Evolutionary conservation across 2,888 invertebrate genomes (phyloP), one percentile per base, ranked within the genome.

Genomic region (Troides oblongomaculatus): DNA sequence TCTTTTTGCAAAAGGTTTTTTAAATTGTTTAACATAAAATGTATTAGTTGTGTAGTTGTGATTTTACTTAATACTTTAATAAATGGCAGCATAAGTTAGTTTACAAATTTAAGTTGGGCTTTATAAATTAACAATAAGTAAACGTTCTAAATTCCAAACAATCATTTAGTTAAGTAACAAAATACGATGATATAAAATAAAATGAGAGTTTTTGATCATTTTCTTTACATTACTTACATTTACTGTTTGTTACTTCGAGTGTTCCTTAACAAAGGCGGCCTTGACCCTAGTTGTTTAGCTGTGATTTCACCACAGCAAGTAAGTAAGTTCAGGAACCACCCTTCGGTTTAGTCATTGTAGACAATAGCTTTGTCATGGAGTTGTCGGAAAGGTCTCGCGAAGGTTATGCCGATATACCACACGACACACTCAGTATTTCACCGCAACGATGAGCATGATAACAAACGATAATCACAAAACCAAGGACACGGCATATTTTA

Each of bases 361-460:
- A 91, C 90, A 91, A 92, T 88, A 81, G 88, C 86, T 86, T 85
- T 86, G 90, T 89, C 90, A 90, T 80, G 79, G 74, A 75, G 73
- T 72, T 73, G 72, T 71, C 75, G 73, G 76, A 77, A 81, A 79
- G 81, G 81, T 80, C 81, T 79, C 75, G 72, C 78, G 83, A 88
- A 88, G 86, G 87, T 82, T 76, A 73, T 60, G 57, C 72, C 72
- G 63, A 66, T 71, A 72, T 64, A 73, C 68, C 72, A 72, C 72
- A 73, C 73, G 74, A 66, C 58, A 63, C 46, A 69, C 46, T 61
- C 64, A 21, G 58, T 62, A 62, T 58, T 64, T 64, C 53, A 63
- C 53, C 39, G 70, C 63, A 66, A 66, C 23, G 30, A 64, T 60
- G 58, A 65, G 62, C 70, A 66, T 53, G 62, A 66, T 70, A 66